Conservation (phyloP, 2,797 vertebrate species). For the Chloroceryle amazona region DNA sequence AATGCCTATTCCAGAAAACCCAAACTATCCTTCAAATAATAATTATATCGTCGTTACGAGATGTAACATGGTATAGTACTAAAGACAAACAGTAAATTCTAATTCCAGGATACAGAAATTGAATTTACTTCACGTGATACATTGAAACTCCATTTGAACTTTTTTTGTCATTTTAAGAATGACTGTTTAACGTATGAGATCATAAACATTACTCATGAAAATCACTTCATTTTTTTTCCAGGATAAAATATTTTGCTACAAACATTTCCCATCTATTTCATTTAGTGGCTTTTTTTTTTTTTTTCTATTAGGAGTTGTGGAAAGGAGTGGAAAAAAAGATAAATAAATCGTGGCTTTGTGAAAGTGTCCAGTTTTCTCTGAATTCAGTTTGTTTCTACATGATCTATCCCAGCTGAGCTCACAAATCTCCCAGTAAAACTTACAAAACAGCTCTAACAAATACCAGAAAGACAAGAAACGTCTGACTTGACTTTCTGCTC, state of each 20-base stretch:
- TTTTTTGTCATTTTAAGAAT: not conserved
- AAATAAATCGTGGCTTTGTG: not conserved
- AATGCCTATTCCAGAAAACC: not conserved
- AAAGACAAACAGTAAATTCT: not conserved
- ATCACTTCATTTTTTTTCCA: not conserved
- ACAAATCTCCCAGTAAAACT: conserved; percentile 20
- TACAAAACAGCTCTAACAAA: conserved; percentile 1
- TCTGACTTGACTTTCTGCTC: not conserved
- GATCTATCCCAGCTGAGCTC: not conserved
- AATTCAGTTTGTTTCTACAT: not conserved
- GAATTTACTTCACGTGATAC: not conserved
- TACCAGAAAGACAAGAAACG: conserved; percentile 24
- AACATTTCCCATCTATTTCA: not conserved
- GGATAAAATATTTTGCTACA: not conserved
- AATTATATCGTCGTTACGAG: not conserved
- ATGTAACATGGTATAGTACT: not conserved
- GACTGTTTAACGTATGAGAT: not conserved
- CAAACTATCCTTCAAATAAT: not conserved
- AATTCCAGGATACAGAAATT: not conserved
- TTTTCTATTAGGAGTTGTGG: not conserved
- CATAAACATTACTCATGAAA: not conserved
- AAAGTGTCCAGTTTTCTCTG: not conserved
- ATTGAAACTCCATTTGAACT: not conserved
- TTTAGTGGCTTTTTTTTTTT: not conserved
- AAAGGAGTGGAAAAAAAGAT: not conserved